These are phyloP conservation scores for Ifrita kowaldi DNA, from an alignment of 2,113 vertebrate species.

Conservation along the genomic window DNA sequence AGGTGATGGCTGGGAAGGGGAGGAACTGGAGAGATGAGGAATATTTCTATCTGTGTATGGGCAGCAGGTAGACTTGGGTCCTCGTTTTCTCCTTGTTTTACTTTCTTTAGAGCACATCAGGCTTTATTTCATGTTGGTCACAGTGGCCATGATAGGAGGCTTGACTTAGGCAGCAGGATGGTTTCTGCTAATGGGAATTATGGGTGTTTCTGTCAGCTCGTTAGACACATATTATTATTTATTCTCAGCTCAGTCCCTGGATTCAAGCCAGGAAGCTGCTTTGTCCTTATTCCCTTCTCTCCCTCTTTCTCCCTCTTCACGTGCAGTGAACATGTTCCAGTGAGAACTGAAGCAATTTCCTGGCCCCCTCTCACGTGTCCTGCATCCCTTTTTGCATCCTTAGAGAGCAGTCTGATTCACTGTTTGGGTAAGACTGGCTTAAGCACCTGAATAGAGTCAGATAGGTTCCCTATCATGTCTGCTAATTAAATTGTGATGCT, in stretches of 20 bases:
- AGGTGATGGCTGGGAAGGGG: neutral
- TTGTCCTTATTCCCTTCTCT: neutral
- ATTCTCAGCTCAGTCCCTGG: neutral
- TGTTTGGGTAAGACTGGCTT: neutral
- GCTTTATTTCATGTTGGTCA: neutral
- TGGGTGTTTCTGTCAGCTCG: neutral
- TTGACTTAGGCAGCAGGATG: neutral
- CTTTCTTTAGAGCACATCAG: neutral
- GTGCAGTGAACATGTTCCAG: neutral
- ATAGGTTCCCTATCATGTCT: neutral
- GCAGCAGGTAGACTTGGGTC: neutral
- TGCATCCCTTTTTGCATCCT: neutral
- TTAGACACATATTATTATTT: neutral
- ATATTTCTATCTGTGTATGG: neutral
- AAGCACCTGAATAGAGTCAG: neutral
- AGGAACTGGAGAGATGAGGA: neutral
- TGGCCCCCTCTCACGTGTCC: neutral
- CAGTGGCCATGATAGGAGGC: neutral
- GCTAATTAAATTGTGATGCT: constrained; percentile 26
- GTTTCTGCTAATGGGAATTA: neutral
- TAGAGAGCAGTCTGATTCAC: neutral
- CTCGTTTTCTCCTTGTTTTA: neutral
- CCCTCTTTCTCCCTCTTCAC: neutral
- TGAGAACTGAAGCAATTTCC: neutral
- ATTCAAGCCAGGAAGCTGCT: neutral